phyloP scores from a whole-genome alignment of 2,113 vertebrate genomes.

The Misgurnus anguillicaudatus region DNA sequence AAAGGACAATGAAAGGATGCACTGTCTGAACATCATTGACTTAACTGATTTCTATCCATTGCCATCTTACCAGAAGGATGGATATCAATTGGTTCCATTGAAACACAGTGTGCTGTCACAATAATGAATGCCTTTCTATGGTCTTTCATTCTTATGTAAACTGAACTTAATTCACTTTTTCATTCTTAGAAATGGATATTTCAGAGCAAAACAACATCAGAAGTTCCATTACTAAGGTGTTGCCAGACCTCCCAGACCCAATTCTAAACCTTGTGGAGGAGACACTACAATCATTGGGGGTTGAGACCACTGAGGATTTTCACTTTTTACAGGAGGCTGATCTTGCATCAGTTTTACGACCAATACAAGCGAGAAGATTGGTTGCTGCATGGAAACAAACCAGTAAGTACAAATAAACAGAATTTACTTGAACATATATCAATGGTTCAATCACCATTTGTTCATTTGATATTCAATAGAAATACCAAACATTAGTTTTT shows the following conservation, averaged over 20 bases:
- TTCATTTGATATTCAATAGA: too few species aligned
- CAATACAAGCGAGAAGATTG: constrained; percentile 4
- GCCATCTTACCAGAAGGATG: constrained; percentile 46
- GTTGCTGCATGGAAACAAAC: neutral
- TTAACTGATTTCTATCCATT: constrained; percentile 56
- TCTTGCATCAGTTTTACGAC: neutral
- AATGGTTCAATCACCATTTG: too few species aligned
- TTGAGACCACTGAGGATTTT: constrained; percentile 1
- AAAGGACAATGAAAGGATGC: neutral
- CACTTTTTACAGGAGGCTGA: constrained; percentile 7
- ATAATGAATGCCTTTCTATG: neutral
- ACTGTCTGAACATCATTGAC: constrained; percentile 25
- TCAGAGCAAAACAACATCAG: constrained; percentile 9
- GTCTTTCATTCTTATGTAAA: neutral
- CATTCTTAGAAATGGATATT: constrained; percentile 23
- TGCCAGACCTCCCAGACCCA: constrained; percentile 46
- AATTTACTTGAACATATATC: neutral
- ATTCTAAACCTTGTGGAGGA: constrained; percentile 17
- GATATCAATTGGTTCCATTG: constrained; percentile 54
- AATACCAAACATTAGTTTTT: too few species aligned
- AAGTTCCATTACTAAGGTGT: constrained; percentile 37
- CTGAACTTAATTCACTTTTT: neutral
- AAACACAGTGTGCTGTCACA: constrained; percentile 51
- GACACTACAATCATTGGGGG: constrained; percentile 30
- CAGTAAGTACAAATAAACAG: constrained; percentile 2